These are phyloP conservation scores for Atlantisia rogersi DNA, from an alignment of 2,113 vertebrate species.

Conservation along the genomic window DNA sequence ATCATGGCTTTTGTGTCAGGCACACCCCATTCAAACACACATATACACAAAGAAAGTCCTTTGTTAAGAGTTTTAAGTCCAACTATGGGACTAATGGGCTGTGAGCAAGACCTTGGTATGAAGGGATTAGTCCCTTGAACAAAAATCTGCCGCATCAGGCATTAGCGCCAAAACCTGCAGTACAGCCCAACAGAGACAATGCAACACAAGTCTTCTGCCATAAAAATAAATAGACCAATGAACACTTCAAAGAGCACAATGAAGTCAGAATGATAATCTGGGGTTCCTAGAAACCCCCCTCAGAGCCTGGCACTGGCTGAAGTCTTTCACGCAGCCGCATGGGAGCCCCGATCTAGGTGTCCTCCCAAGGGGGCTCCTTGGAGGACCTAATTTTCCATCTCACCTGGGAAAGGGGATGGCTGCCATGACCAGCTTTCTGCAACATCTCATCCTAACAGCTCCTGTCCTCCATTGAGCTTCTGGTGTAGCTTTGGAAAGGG, in stretches of 20 bases:
- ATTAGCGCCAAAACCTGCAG: not conserved
- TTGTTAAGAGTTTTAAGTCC: not conserved
- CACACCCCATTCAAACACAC: accelerated
- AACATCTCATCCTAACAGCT: not conserved
- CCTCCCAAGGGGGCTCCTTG: not conserved
- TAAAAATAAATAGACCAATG: not conserved
- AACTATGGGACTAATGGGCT: not conserved
- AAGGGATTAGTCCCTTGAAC: not conserved
- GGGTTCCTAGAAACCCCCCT: not conserved
- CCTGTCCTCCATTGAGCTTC: not conserved
- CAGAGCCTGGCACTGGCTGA: not conserved
- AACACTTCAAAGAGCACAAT: accelerated
- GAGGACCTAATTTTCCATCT: accelerated
- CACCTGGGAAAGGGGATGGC: not conserved
- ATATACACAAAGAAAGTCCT: not conserved
- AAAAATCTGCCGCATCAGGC: not conserved
- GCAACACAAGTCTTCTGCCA: not conserved
- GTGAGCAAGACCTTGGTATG: not conserved
- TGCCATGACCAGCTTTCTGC: not conserved
- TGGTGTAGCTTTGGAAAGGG: not conserved
- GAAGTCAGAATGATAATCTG: not conserved
- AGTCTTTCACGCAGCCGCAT: accelerated
- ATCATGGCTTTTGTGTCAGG: not conserved
- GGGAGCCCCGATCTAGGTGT: accelerated
- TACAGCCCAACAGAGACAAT: not conserved